Conservation (phyloP, 2,797 vertebrate species). For the Eutrigla gurnardus region DNA sequence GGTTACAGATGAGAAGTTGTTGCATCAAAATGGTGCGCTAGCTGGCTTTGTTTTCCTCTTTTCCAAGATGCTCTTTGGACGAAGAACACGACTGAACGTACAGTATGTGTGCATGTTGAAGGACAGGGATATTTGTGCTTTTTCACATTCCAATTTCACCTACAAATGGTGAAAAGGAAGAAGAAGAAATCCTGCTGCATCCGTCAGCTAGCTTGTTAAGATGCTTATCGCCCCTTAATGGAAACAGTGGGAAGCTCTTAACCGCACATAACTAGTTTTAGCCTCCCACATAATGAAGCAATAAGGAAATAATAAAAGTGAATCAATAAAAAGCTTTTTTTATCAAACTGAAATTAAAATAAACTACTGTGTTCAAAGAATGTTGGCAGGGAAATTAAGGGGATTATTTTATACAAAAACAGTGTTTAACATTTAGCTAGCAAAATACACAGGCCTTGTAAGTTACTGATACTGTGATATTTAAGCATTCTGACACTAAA, state of each 20-base stretch:
- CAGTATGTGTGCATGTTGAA: neutral
- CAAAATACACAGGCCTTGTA: neutral
- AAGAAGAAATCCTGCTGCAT: neutral
- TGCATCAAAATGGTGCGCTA: neutral
- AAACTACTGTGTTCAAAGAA: too few species aligned
- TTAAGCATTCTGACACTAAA: conserved; percentile 20
- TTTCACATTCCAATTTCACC: neutral
- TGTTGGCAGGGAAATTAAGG: neutral
- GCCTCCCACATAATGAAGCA: neutral
- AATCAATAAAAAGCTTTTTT: too few species aligned
- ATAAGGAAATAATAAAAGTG: neutral
- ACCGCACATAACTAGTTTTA: neutral
- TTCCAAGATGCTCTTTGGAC: neutral
- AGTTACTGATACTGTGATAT: neutral
- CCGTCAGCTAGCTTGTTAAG: fast-evolving
- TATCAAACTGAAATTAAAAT: too few species aligned
- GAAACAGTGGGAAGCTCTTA: neutral
- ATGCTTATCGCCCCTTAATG: neutral
- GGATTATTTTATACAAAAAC: neutral
- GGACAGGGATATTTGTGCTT: neutral
- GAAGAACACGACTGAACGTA: neutral
- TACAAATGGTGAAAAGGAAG: neutral
- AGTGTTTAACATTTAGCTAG: neutral
- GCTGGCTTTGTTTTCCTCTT: too few species aligned
- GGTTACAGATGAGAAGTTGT: neutral